These are phyloP conservation scores for Platyscapa corneri DNA, from an alignment of 1,140 invertebrate species.

Conservation along the genomic window DNA sequence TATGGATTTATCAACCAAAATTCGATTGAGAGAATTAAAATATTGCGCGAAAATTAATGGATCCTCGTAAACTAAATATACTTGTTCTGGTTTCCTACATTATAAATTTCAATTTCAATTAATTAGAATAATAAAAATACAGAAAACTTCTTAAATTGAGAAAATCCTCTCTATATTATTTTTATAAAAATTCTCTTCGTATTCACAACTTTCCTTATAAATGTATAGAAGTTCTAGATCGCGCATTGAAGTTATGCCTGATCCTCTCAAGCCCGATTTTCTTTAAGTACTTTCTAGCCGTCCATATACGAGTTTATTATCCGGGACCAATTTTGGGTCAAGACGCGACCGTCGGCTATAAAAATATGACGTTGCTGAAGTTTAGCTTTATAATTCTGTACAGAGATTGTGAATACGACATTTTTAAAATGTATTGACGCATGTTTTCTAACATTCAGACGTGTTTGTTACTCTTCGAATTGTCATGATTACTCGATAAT, in stretches of 20 bases:
- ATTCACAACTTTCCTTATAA: neutral
- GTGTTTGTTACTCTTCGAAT: neutral
- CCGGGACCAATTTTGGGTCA: constrained; percentile 21
- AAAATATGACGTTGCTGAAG: constrained; percentile 12
- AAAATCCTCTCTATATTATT: neutral
- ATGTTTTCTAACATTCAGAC: neutral
- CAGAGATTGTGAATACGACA: neutral
- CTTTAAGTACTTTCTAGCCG: neutral
- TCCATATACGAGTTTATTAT: neutral
- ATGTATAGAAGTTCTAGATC: neutral
- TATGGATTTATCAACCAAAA: too few species aligned
- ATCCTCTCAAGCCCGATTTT: neutral
- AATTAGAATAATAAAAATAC: too few species aligned
- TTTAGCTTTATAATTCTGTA: neutral
- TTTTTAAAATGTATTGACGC: neutral
- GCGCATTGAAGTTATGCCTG: neutral
- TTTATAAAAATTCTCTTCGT: too few species aligned
- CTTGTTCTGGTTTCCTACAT: too few species aligned
- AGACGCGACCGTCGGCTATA: constrained; percentile 11
- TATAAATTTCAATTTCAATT: too few species aligned
- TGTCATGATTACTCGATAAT: neutral
- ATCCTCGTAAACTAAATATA: too few species aligned
- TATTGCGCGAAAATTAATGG: too few species aligned
- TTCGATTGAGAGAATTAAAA: too few species aligned
- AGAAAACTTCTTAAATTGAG: neutral